Evolutionary conservation across 2,113 vertebrate species (phyloP).

Genomic region (Chiloscyllium plagiosum): DNA sequence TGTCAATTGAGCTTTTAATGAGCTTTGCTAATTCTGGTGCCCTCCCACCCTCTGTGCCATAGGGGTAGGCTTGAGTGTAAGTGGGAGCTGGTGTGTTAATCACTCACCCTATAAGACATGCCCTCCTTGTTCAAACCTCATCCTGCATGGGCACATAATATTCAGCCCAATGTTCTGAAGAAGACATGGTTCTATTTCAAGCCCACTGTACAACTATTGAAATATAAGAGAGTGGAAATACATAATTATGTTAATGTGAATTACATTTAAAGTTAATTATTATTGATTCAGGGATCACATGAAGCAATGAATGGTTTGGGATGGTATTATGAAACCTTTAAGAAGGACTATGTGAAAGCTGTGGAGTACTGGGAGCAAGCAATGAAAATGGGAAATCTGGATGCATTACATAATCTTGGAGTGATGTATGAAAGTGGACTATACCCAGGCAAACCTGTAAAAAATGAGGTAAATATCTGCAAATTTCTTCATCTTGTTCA

Average conservation of each 20-base stretch:
- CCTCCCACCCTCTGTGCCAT: too few species aligned
- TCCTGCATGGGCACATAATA: too few species aligned
- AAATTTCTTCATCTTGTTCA: background rate
- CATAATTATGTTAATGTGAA: too few species aligned
- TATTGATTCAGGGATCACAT: conserved; percentile 66
- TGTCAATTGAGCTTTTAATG: too few species aligned
- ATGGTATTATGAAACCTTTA: conserved; percentile 79
- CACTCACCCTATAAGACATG: too few species aligned
- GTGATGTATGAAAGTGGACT: conserved; percentile 67
- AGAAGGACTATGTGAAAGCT: conserved; percentile 64
- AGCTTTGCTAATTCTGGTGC: too few species aligned
- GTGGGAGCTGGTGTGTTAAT: too few species aligned
- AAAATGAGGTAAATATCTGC: conserved; percentile 66
- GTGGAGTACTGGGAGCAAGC: conserved; percentile 72
- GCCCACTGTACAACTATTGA: background rate
- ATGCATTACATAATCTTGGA: conserved; percentile 79
- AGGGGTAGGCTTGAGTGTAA: too few species aligned
- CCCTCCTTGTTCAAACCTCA: too few species aligned
- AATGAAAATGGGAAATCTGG: conserved; percentile 69
- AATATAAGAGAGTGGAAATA: background rate
- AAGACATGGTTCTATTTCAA: background rate
- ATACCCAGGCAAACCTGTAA: conserved; percentile 55
- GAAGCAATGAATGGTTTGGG: conserved; percentile 83
- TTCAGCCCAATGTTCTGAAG: background rate
- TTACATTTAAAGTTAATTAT: background rate